Percentiles rank a stretch among this genome's conserved stretches.
Evolutionary conservation across 2,797 vertebrate species (phyloP).

Genomic region (Microctenopoma lineatum): DNA sequence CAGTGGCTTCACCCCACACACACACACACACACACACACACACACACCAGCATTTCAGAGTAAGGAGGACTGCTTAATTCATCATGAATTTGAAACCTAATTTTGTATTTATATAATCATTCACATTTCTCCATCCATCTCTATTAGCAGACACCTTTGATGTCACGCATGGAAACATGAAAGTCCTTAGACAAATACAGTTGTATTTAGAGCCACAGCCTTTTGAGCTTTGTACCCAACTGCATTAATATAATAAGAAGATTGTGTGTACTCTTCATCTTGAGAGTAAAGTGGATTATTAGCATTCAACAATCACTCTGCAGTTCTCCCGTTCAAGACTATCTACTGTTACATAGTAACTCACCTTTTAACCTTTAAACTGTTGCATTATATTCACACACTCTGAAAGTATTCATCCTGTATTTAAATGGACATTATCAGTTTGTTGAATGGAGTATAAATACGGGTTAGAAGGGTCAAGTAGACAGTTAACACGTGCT

Average conservation of each 20-base stretch:
- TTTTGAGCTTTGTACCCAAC: constrained; percentile 36
- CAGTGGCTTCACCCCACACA: no score
- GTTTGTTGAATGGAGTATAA: neutral
- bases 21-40: no score
- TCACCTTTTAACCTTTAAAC: neutral
- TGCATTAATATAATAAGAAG: constrained; percentile 33
- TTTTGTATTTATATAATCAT: no score
- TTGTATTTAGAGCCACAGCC: constrained; percentile 2
- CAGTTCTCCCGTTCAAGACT: constrained; percentile 6
- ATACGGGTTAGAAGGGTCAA: neutral
- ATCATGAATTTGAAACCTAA: no score
- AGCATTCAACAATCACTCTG: constrained; percentile 34
- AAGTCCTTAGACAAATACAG: constrained; percentile 17
- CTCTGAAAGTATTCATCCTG: neutral
- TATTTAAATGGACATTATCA: neutral
- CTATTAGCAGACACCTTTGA: neutral
- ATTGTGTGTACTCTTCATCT: constrained; percentile 22
- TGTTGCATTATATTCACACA: neutral
- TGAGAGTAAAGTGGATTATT: constrained; percentile 20
- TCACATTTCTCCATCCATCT: no score
- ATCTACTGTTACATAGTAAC: constrained; percentile 8
- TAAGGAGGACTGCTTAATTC: no score
- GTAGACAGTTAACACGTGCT: neutral
- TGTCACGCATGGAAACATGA: constrained; percentile 3
- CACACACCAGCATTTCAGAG: no score